Conservation (phyloP, 1,140 invertebrate genomes). For the Colletes gigas region DNA sequence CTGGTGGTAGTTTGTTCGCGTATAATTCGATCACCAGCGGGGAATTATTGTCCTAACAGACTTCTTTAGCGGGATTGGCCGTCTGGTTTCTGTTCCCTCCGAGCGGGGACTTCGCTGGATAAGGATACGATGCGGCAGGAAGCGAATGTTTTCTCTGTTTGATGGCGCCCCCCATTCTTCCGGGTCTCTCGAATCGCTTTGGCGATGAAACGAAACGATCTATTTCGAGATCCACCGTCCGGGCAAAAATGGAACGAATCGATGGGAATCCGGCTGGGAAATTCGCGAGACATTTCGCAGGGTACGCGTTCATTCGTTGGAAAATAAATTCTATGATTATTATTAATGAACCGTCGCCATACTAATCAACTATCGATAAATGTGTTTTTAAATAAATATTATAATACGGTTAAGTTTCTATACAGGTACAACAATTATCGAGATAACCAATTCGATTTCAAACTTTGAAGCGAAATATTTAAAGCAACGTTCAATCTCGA, state of each 20-base stretch:
- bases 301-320: not conserved
- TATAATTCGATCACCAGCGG: conserved; percentile 53
- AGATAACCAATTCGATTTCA: too few relatives aligned
- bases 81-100: conserved; percentile 1
- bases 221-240: not conserved
- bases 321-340: too few relatives aligned
- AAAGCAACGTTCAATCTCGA: too few relatives aligned
- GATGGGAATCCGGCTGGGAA: not conserved
- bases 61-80: conserved; percentile 33
- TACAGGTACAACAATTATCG: too few relatives aligned
- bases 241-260: not conserved
- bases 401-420: too few relatives aligned
- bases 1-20: conserved; percentile 32
- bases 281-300: not conserved
- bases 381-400: too few relatives aligned
- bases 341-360: too few relatives aligned
- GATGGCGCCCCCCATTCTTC: not conserved
- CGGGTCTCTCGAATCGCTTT: too few relatives aligned
- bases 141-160: conserved; percentile 13
- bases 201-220: not conserved
- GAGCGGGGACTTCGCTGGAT: conserved; percentile 18
- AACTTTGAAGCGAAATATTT: too few relatives aligned
- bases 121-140: conserved; percentile 24
- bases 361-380: too few relatives aligned
- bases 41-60: conserved; percentile 48